Base-by-base conservation (phyloP, 2,888 invertebrate genomes). In the Perithous albicinctus region DNA sequence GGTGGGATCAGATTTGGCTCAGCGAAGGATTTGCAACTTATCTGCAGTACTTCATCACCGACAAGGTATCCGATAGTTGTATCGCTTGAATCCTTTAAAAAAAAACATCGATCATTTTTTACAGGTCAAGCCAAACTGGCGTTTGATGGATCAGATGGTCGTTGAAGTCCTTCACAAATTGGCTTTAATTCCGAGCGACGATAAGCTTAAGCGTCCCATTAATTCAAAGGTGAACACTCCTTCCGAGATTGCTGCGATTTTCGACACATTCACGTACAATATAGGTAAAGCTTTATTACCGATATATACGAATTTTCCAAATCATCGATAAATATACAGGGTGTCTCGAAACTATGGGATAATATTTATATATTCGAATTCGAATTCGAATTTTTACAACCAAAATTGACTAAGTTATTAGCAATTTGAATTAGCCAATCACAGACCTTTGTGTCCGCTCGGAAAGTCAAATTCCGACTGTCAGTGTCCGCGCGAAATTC, bases 191-290 rank as follows among this genome's bases (percentile, higher is more conserved):
- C 54, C 64, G 0, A n/a, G n/a, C n/a, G 93, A 95, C 79, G 93
- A 93, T 0, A 91, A 92, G 0, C 91, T 91, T 43, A 92, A 94
- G 0, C 94, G 94, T 85, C 92, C 95, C 0, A 94, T 95, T 93
- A 94, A 94, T 0, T 89, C 93, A 41, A 86, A 90, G 0, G 94
- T 94, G 0, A 91, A 88, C 63, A 93, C 93, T 0, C 94, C 94
- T 0, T 90, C 92, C 0, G 93, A 95, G 84, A 93, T 95, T 75
- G 85, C 92, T 0, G 91, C 91, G 0, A 94, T 94, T 10, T 95
- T 95, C 88, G 95, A 95, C 85, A 93, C 93, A n/a, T 94, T 95
- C 1, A 94, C 94, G 56, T 95, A 95, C 84, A 93, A 94, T 80
- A 95, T 95, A 93, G 95, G 95, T 95, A 91, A 72, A 69, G 1